Base-by-base conservation (phyloP, 2,113 vertebrate species). In the Plotosus lineatus region DNA sequence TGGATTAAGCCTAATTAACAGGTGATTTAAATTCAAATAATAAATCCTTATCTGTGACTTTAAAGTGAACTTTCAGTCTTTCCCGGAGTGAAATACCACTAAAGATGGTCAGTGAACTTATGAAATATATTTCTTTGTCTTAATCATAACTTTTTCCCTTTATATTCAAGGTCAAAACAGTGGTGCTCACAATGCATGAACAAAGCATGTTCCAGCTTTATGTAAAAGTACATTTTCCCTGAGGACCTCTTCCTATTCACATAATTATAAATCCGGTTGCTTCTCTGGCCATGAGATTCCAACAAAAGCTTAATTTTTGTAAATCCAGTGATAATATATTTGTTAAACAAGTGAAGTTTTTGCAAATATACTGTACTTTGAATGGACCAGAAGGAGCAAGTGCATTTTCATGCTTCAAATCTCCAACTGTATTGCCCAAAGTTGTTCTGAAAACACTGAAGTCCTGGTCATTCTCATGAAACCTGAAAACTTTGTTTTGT, bases 201-300 rank as follows among this genome's bases (percentile, higher is more conserved):
- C 40, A 42, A 46, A 26, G 38, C 40, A 33, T 51, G 46, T 50
- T 55, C 72, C 31, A 53, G 50, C 51, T 55, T 36, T 74, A 12
- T 53, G 26, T 31, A 21, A 71, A 48, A 31, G 44, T 4, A 33
- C 71, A 73, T 73, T 51, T 75, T 38, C 50, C 73, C 15, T 26
- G 36, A 55, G 73, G 36, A 75, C 28, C 23, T 42, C 51, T 58
- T 21, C 2, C 1, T 56, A 75, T 75, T 75, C 40, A 56, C 51
- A 75, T 75, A 75, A 75, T 75, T 75, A 40, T n/a, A 36, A 75
- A 55, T 6, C 12, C 56, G 51, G 56, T 75, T 75, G 51, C 51
- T 75, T 56, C 31, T 55, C 72, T 40, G 51, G 33, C 73, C 51
- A 26, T 75, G 51, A 55, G 26, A 55, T 14, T 75, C 21, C 50